Evolutionary conservation across 2,113 vertebrate genomes (phyloP), one percentile per base, ranked within the genome.

Genomic region (Elgaria multicarinata): DNA sequence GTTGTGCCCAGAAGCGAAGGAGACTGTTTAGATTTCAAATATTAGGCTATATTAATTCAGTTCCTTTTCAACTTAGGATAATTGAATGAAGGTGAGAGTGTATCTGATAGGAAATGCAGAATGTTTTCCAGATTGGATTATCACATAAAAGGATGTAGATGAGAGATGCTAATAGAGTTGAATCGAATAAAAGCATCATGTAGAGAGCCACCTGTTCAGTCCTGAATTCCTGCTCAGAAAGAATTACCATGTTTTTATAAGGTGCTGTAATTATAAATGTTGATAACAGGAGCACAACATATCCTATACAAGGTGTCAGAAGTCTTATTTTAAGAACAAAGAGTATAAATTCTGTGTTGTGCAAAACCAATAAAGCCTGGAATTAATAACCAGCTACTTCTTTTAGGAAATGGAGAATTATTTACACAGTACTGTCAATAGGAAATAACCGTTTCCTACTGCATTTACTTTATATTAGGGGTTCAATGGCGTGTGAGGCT

Each of bases 81-180:
- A 84, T 78, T 22, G 53, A 4, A 79, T 31, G 89, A 88, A 67
- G 3, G 1, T 80, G 87, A 90, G 31, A 36, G 3, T 88, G 3
- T 3, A 1, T 71, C 58, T 92, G 55, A 81, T 86, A 31, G 90
- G 82, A 36, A 93, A 50, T 62, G 90, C 55, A 72, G 85, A 89
- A 85, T 71, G 14, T 7, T 44, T 90, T 92, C 86, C 33, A 71
- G 53, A 82, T 90, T 90, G 44, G 9, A 20, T 75, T 90, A 4
- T 64, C 92, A 79, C 10, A 83, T 79, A 55, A 81, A 50, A 67
- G n/a, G 79, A 9, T 50, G 7, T 33, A 89, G 91, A 91, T 83
- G 82, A 88, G 92, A 91, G 85, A 75, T 93, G 89, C 88, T 96
- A 90, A 80, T 94, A 89, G 90, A 89, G 94, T 95, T 93, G 87